phyloP scores from a whole-genome alignment of 2,888 invertebrate species.

The Microchrysa polita region DNA sequence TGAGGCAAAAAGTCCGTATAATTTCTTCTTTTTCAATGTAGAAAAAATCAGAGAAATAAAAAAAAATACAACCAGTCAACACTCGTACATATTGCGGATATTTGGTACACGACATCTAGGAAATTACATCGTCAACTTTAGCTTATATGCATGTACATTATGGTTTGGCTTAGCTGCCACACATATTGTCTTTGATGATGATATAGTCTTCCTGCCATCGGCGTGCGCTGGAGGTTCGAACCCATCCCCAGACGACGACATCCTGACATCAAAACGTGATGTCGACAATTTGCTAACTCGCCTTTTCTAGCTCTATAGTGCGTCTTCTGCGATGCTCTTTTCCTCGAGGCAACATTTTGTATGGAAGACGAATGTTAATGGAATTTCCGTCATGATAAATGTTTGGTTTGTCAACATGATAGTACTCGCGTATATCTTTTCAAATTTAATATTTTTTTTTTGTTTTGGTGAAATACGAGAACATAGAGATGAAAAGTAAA shows the following conservation, averaged over 20 bases:
- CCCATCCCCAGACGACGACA: no score
- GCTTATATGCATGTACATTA: not conserved
- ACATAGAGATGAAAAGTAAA: not conserved
- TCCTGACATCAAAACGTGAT: no score
- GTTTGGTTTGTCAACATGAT: not conserved
- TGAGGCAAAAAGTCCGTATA: not conserved
- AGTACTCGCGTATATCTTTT: not conserved
- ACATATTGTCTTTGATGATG: no score
- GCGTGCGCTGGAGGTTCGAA: no score
- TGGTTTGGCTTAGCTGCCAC: no score
- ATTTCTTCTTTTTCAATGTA: not conserved
- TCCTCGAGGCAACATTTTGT: conserved; percentile 17
- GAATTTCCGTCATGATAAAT: conserved; percentile 19
- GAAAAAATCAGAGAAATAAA: not conserved
- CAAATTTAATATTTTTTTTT: no score
- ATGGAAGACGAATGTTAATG: conserved; percentile 31
- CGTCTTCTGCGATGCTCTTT: not conserved
- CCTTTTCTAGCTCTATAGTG: not conserved
- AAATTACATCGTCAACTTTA: conserved; percentile 31
- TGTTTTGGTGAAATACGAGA: not conserved
- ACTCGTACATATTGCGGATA: not conserved
- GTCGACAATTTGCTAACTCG: not conserved
- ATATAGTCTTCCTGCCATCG: no score
- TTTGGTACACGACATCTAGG: conserved; percentile 26
- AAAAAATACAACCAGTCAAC: not conserved